These are phyloP conservation scores for Pogonognathellus flavescens DNA, from an alignment of 1,140 invertebrate species.

Conservation along the genomic window DNA sequence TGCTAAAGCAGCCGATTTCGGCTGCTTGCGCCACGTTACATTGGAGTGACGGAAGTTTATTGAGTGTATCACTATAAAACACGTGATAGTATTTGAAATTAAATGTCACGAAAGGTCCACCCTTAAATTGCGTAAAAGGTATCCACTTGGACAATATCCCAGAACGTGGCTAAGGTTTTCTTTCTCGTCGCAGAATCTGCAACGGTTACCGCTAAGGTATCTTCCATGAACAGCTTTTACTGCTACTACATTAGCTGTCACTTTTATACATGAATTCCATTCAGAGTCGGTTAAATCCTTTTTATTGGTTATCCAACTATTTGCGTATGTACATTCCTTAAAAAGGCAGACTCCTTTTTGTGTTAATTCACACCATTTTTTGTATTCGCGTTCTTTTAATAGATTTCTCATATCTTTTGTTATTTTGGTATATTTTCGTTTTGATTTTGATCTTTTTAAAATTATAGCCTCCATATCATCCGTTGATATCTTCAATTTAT, in stretches of 20 bases:
- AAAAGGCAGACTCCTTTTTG: constrained; percentile 2
- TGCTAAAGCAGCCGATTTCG: too few species aligned
- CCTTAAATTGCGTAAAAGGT: neutral
- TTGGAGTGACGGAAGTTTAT: too few species aligned
- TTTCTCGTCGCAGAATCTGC: neutral
- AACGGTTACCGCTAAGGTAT: neutral
- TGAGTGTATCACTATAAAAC: too few species aligned
- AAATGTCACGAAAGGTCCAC: too few species aligned
- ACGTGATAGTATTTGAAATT: too few species aligned
- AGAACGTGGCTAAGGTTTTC: constrained; percentile 35
- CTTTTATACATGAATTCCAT: constrained; percentile 3
- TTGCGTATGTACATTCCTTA: neutral
- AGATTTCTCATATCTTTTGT: neutral
- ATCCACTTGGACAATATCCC: neutral
- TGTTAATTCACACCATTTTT: neutral
- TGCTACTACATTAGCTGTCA: constrained; percentile 28
- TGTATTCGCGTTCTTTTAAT: neutral
- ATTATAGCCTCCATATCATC: neutral
- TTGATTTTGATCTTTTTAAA: neutral
- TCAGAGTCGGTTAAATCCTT: neutral
- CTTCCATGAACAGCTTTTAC: neutral
- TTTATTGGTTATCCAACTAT: neutral
- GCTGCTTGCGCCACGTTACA: too few species aligned
- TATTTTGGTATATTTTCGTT: neutral
- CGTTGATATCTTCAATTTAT: neutral